A percentile compares a stretch with the other conserved stretches of the same genome.
Conservation (phyloP, 2,797 vertebrate genomes). For the Syngnathus acus region DNA sequence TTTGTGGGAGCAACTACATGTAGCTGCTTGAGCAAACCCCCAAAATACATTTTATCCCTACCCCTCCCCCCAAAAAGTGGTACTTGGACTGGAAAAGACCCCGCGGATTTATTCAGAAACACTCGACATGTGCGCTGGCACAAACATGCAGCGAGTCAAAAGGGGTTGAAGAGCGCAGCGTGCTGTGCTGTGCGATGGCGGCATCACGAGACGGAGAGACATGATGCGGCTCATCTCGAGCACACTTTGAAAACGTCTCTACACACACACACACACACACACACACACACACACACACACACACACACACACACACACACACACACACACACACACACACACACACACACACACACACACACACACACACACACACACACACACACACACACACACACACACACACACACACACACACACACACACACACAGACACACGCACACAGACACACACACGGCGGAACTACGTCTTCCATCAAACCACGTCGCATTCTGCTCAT, state of each 20-base stretch:
- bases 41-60: slow-evolving; percentile 44
- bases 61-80: slow-evolving; percentile 19
- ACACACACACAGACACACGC: background rate
- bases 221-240: slow-evolving; percentile 61
- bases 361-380: background rate
- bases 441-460: slow-evolving; percentile 27
- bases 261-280: slow-evolving; percentile 25
- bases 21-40: slow-evolving; percentile 41
- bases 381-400: slow-evolving; percentile 27
- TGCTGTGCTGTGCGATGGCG: slow-evolving; percentile 61
- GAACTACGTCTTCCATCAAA: slow-evolving; percentile 42
- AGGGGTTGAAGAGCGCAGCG: slow-evolving; percentile 65
- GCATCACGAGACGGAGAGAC: slow-evolving; percentile 51
- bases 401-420: slow-evolving; percentile 18
- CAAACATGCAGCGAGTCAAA: slow-evolving; percentile 64
- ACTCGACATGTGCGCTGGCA: slow-evolving; percentile 63
- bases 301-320: slow-evolving; percentile 31
- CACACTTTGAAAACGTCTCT: slow-evolving; percentile 60
- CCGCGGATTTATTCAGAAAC: slow-evolving; percentile 70
- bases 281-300: slow-evolving; percentile 14
- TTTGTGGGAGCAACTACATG: slow-evolving; percentile 32
- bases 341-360: slow-evolving; percentile 20
- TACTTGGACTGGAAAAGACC: slow-evolving; percentile 59
- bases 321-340: slow-evolving; percentile 37
- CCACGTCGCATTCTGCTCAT: slow-evolving; percentile 35